Conservation (phyloP, 2,113 vertebrate species). For the Lepisosteus osseus region DNA sequence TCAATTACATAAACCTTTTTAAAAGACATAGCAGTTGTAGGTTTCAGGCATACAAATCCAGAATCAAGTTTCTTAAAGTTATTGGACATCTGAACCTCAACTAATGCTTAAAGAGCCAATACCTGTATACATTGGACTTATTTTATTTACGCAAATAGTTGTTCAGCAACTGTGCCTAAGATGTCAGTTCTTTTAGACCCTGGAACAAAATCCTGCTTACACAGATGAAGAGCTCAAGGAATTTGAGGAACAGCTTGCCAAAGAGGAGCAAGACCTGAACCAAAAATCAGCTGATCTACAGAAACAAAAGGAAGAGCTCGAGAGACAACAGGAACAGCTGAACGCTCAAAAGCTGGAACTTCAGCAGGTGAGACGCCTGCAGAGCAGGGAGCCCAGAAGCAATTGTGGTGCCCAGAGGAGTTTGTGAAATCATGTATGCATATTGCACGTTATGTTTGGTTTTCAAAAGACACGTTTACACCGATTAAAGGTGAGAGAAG, state of each 20-base stretch:
- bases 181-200: slow-evolving; percentile 64
- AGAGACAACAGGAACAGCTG: slow-evolving; percentile 84
- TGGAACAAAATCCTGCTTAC: slow-evolving; percentile 89
- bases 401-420: too few species aligned
- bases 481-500: too few species aligned
- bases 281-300: slow-evolving; percentile 80
- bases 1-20: too few species aligned
- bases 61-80: not conserved
- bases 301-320: slow-evolving; percentile 85
- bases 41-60: not conserved
- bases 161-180: not conserved
- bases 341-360: slow-evolving; percentile 87
- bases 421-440: too few species aligned
- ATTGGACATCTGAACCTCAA: too few species aligned
- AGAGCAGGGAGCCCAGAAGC: too few species aligned
- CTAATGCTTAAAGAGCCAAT: too few species aligned
- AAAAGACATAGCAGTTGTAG: too few species aligned
- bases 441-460: too few species aligned
- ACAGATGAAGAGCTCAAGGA: slow-evolving; percentile 89
- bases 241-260: slow-evolving; percentile 83
- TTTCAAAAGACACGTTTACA: too few species aligned
- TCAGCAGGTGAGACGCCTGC: slow-evolving; percentile 71
- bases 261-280: slow-evolving; percentile 82
- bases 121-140: too few species aligned
- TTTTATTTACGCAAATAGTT: too few species aligned